Evolutionary conservation across 2,797 vertebrate genomes (phyloP).

Genomic region (Chiloscyllium punctatum): DNA sequence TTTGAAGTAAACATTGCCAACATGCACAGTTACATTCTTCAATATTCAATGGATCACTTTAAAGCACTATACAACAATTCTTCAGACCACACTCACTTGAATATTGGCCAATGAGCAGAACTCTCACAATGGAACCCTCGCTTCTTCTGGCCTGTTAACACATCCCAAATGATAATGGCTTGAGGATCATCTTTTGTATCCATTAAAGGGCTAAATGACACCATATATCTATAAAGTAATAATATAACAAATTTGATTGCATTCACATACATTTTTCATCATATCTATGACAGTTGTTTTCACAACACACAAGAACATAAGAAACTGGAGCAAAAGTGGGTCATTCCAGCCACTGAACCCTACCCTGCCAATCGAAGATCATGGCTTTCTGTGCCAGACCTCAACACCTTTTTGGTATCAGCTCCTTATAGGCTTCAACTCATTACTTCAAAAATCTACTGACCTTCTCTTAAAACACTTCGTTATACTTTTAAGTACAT

Average conservation of each 20-base stretch:
- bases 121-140: constrained; percentile 97
- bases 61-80: not conserved
- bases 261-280: not conserved
- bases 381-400: no score
- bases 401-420: no score
- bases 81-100: constrained; percentile 72
- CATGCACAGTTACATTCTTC: not conserved
- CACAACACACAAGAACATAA: not conserved
- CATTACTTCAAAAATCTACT: no score
- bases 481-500: no score
- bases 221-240: constrained; percentile 71
- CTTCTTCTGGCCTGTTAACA: constrained; percentile 93
- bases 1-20: not conserved
- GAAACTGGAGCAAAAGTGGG: not conserved
- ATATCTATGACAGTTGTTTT: not conserved
- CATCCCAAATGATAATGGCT: constrained; percentile 98
- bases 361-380: no score
- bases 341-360: not conserved
- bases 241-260: not conserved
- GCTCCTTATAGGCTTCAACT: no score
- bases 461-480: no score
- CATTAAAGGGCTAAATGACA: constrained; percentile 93
- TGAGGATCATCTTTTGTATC: constrained; percentile 96
- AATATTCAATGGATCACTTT: not conserved
- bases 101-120: constrained; percentile 98